phyloP scores from a whole-genome alignment of 2,797 vertebrate genomes.

The Falco biarmicus region DNA sequence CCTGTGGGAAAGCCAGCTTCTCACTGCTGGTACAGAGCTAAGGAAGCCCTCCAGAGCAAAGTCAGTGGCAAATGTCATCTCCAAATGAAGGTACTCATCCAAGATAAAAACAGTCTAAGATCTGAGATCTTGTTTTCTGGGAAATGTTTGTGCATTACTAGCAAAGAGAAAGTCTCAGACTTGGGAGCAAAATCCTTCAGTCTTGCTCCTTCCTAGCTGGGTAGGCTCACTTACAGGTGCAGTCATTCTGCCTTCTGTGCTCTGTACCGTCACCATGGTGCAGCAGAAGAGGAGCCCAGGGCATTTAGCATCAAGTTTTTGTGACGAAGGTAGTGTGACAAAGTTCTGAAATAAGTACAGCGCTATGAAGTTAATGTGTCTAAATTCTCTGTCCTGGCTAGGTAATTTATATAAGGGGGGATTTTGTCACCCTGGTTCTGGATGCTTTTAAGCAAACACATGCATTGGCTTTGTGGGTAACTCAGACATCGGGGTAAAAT shows the following conservation, averaged over 20 bases:
- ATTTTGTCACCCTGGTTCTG: neutral
- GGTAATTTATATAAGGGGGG: neutral
- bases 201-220: neutral
- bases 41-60: neutral
- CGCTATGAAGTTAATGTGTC: neutral
- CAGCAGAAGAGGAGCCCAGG: neutral
- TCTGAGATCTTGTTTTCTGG: neutral
- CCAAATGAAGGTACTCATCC: neutral
- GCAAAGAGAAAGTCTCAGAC: neutral
- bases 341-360: neutral
- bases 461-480: neutral
- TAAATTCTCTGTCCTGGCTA: neutral
- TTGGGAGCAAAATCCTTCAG: neutral
- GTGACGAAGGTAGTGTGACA: neutral
- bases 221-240: neutral
- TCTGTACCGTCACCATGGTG: neutral
- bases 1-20: neutral
- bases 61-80: neutral
- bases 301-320: neutral
- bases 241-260: neutral
- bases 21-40: neutral
- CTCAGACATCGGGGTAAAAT: neutral
- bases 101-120: neutral
- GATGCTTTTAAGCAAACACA: accelerated
- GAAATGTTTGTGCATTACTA: neutral